phyloP scores from a whole-genome alignment of 2,797 vertebrate species.

The Arnoldichthys spilopterus region DNA sequence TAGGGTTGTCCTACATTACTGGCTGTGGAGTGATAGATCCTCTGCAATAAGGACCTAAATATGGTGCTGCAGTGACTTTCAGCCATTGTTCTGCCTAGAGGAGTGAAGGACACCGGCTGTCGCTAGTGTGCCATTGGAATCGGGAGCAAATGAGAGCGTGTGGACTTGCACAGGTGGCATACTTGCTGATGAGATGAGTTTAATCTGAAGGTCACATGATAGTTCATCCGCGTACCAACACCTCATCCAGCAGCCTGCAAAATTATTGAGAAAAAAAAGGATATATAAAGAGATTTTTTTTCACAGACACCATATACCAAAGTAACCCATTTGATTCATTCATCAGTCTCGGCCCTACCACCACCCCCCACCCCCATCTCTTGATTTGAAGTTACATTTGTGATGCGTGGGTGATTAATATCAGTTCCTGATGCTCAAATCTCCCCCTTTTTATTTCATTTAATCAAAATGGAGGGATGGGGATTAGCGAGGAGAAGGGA shows the following conservation, averaged over 20 bases:
- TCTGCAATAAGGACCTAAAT: slow-evolving; percentile 7
- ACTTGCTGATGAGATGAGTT: neutral
- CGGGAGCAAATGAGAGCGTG: neutral
- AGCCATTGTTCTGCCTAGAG: neutral
- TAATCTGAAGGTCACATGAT: slow-evolving; percentile 7
- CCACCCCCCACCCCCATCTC: slow-evolving; percentile 41
- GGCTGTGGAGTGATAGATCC: slow-evolving; percentile 9
- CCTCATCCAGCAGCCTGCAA: neutral
- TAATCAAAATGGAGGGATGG: slow-evolving; percentile 68
- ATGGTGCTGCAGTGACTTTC: slow-evolving; percentile 10
- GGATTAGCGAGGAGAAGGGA: slow-evolving; percentile 52
- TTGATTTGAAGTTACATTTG: slow-evolving; percentile 37
- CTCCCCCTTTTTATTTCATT: slow-evolving; percentile 72
- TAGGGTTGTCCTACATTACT: slow-evolving; percentile 6
- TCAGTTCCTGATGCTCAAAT: slow-evolving; percentile 69
- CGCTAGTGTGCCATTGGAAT: neutral
- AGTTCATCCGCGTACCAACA: neutral
- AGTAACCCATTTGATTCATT: slow-evolving; percentile 46
- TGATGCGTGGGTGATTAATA: slow-evolving; percentile 65
- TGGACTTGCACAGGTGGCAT: neutral
- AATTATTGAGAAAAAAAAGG: neutral
- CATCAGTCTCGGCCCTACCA: slow-evolving; percentile 27
- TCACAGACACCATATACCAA: neutral
- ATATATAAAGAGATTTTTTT: neutral
- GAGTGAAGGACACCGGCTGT: slow-evolving; percentile 11